phyloP scores from a whole-genome alignment of 2,797 vertebrate genomes.

The Megaceryle alcyon region DNA sequence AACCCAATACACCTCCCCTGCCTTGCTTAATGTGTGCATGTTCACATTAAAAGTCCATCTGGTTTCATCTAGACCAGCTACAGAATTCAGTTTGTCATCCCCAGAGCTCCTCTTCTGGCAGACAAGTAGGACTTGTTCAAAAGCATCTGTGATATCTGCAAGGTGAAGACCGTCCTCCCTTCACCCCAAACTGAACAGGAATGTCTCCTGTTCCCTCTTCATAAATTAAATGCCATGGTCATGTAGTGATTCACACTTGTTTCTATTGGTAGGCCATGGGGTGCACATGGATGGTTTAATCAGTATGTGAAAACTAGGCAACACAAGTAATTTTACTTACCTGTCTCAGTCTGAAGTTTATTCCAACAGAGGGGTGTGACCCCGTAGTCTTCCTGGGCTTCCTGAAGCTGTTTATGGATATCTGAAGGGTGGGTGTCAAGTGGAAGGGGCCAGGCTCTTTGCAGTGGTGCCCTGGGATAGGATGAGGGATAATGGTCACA shows the following conservation, averaged over 20 bases:
- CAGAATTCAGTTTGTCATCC: not conserved
- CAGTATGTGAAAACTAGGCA: not conserved
- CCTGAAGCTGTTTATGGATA: no score
- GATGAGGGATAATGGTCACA: no score
- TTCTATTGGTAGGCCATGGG: not conserved
- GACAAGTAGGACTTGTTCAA: not conserved
- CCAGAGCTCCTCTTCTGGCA: not conserved
- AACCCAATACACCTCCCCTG: not conserved
- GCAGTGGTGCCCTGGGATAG: no score
- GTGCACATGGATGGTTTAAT: rapidly evolving
- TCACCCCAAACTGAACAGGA: not conserved
- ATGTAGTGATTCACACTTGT: not conserved
- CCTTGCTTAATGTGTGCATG: not conserved
- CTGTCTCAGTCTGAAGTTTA: not conserved
- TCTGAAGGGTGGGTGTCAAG: no score
- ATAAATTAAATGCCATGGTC: rapidly evolving
- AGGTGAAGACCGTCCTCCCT: not conserved
- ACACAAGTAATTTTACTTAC: rapidly evolving
- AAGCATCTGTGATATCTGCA: not conserved
- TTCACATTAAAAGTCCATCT: not conserved
- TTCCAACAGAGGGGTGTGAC: not conserved
- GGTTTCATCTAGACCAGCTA: not conserved
- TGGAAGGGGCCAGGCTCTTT: no score
- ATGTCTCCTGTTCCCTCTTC: not conserved
- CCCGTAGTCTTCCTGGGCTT: not conserved